phyloP scores from a whole-genome alignment of 2,888 invertebrate species.

The Disparrhopalites patrizii region DNA sequence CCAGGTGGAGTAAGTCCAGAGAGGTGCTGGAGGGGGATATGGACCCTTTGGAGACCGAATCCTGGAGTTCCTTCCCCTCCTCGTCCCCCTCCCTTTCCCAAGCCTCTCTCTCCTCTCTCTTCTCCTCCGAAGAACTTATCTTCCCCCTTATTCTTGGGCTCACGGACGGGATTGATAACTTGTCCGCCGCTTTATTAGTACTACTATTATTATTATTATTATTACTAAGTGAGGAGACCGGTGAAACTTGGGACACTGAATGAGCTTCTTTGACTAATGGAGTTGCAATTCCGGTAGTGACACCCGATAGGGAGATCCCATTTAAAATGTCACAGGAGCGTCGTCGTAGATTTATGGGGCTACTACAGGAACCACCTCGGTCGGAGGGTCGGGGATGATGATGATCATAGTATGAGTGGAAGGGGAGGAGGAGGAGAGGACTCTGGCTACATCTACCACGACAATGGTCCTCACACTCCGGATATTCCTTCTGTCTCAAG shows the following conservation, averaged over 20 bases:
- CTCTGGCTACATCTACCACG: too few species aligned
- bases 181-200: too few species aligned
- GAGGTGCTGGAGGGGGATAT: background rate
- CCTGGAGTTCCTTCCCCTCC: background rate
- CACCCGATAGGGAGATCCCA: background rate
- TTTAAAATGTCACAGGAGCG: slow-evolving; percentile 19
- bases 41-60: background rate
- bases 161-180: background rate
- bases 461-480: background rate
- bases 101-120: background rate
- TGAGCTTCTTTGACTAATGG: background rate
- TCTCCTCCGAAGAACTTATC: too few species aligned
- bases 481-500: too few species aligned
- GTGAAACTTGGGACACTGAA: background rate
- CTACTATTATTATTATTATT: too few species aligned
- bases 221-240: too few species aligned
- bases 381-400: background rate
- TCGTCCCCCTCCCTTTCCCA: background rate
- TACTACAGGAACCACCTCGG: background rate
- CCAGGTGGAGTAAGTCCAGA: background rate
- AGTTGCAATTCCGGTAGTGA: background rate
- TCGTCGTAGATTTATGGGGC: slow-evolving; percentile 13
- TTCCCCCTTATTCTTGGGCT: too few species aligned
- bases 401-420: too few species aligned
- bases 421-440: too few species aligned